These are phyloP conservation scores for Brachypodius melanocephalos DNA, from an alignment of 2,113 vertebrate species.

Conservation along the genomic window DNA sequence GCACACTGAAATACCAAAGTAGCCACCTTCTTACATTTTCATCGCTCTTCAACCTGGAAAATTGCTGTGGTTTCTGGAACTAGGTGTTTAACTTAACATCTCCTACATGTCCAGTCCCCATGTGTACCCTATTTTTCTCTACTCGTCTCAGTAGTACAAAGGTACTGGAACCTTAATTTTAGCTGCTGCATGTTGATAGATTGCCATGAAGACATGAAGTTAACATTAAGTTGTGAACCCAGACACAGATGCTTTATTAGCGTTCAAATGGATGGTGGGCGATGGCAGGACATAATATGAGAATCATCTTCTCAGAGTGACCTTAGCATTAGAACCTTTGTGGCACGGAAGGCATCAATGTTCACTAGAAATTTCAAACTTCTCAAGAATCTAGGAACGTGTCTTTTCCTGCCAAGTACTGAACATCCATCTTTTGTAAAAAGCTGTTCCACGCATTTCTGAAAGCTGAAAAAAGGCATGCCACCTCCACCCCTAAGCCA, in stretches of 20 bases:
- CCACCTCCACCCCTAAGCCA: not conserved
- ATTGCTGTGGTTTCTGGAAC: not conserved
- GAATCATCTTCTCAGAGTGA: not conserved
- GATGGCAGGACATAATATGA: not conserved
- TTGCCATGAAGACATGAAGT: not conserved
- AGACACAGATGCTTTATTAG: not conserved
- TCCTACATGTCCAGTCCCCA: not conserved
- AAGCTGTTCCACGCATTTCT: not conserved
- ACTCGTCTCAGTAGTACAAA: not conserved
- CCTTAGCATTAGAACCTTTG: not conserved
- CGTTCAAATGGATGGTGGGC: not conserved
- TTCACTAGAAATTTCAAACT: not conserved
- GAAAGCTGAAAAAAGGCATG: not conserved
- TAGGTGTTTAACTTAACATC: not conserved
- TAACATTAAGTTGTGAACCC: not conserved
- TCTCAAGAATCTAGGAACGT: not conserved
- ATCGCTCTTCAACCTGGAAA: not conserved
- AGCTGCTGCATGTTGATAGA: not conserved
- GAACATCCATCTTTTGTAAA: not conserved
- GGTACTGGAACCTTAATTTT: not conserved
- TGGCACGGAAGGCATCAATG: not conserved
- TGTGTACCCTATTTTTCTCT: not conserved
- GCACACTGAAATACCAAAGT: not conserved
- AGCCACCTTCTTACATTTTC: not conserved
- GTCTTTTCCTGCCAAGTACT: not conserved